phyloP scores from a whole-genome alignment of 2,797 vertebrate genomes.

The Cyclopterus lumpus region DNA sequence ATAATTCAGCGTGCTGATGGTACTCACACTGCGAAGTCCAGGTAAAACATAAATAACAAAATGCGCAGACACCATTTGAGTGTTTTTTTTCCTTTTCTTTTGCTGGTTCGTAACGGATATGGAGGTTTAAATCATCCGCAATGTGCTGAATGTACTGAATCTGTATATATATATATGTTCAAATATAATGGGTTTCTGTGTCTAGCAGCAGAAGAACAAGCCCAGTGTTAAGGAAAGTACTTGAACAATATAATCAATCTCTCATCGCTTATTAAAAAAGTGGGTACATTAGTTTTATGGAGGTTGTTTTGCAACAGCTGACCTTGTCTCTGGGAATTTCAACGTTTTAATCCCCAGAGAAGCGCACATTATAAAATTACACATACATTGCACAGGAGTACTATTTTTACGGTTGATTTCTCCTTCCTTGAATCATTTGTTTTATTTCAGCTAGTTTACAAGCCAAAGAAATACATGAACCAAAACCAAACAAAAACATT shows the following conservation, averaged over 20 bases:
- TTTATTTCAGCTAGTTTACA: not conserved
- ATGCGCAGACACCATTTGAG: conserved; percentile 3
- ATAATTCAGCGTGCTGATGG: conserved; percentile 62
- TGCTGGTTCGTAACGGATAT: not conserved
- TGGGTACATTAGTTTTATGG: not conserved
- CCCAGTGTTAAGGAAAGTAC: not conserved
- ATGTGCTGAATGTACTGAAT: not conserved
- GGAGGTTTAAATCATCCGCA: conserved; percentile 22
- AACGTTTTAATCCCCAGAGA: not conserved
- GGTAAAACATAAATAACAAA: conserved; percentile 58
- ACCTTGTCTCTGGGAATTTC: not conserved
- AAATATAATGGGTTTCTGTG: not conserved
- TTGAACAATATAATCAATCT: not conserved
- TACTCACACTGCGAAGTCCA: conserved; percentile 40
- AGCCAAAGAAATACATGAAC: not conserved
- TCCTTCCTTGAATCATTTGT: not conserved
- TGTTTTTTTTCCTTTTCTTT: not conserved
- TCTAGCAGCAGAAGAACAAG: not conserved
- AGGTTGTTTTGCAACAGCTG: not conserved
- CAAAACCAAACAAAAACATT: not conserved
- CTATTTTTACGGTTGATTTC: not conserved
- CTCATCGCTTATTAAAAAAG: not conserved
- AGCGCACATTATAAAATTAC: no score
- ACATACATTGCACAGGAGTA: not conserved
- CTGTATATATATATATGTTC: no score